These are phyloP conservation scores for Belgica antarctica DNA, from an alignment of 2,888 invertebrate species.

Conservation along the genomic window DNA sequence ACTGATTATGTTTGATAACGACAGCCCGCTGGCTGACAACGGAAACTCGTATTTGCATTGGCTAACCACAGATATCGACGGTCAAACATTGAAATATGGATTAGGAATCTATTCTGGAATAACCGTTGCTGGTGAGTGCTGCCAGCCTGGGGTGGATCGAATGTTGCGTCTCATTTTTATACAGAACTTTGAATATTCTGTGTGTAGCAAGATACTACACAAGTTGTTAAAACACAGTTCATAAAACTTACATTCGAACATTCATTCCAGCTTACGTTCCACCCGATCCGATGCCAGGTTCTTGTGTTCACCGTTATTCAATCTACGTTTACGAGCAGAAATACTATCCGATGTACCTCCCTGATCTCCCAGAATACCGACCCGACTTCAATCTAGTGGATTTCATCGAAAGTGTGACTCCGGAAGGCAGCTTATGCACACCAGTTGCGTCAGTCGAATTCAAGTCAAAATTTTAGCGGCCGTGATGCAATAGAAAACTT, in stretches of 20 bases:
- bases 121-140: conserved; percentile 10
- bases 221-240: too few species aligned
- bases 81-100: conserved; percentile 21
- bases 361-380: background rate
- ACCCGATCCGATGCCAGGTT: conserved; percentile 21
- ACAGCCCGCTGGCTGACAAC: background rate
- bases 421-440: conserved; percentile 3
- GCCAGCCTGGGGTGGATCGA: background rate
- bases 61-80: background rate
- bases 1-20: conserved; percentile 28
- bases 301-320: conserved; percentile 10
- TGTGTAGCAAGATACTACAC: too few species aligned
- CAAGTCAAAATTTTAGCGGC: conserved; percentile 12
- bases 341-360: background rate
- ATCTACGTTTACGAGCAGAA: conserved; percentile 33
- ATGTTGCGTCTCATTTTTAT: background rate
- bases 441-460: conserved; percentile 33
- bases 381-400: conserved; percentile 7
- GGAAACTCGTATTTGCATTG: conserved; percentile 28
- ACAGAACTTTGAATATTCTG: too few species aligned
- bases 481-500: conserved; percentile 9
- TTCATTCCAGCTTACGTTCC: conserved; percentile 13
- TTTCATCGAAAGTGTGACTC: background rate
- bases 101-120: conserved; percentile 5
- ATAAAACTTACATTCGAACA: too few species aligned